Evolutionary conservation across 1,140 invertebrate species (phyloP).

Genomic region (Bombus picipes): DNA sequence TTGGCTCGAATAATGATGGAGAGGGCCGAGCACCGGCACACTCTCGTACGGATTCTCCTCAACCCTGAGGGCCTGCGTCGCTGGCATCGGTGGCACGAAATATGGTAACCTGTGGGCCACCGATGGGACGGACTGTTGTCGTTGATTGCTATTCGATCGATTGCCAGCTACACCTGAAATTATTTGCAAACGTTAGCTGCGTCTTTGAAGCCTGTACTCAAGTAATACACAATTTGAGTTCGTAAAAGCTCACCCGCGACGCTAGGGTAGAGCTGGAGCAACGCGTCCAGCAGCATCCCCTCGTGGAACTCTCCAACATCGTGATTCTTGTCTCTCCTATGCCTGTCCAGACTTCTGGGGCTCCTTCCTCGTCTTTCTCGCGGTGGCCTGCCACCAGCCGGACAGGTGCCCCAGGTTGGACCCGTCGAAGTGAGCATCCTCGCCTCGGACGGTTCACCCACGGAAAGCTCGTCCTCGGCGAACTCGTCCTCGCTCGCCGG

Average conservation of each 20-base stretch:
- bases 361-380: slow-evolving; percentile 82
- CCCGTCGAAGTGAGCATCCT: slow-evolving; percentile 80
- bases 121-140: slow-evolving; percentile 78
- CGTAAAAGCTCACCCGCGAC: slow-evolving; percentile 78
- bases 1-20: slow-evolving; percentile 77
- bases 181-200: background rate
- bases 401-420: slow-evolving; percentile 79
- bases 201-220: too few relatives aligned
- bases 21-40: slow-evolving; percentile 83
- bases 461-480: slow-evolving; percentile 86
- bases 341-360: slow-evolving; percentile 84
- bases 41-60: slow-evolving; percentile 83
- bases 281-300: slow-evolving; percentile 86
- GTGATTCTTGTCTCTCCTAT: slow-evolving; percentile 79
- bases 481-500: slow-evolving; percentile 87
- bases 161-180: slow-evolving; percentile 77
- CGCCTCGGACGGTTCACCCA: slow-evolving; percentile 83
- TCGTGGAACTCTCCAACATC: slow-evolving; percentile 85
- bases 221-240: background rate
- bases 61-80: slow-evolving; percentile 69
- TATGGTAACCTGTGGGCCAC: slow-evolving; percentile 82
- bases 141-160: slow-evolving; percentile 70
- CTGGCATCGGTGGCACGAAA: slow-evolving; percentile 80
- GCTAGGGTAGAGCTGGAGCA: slow-evolving; percentile 82
- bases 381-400: slow-evolving; percentile 78